A percentile compares a stretch with the other conserved stretches of the same genome.
phyloP scores from a whole-genome alignment of 2,113 vertebrate genomes.

The Galbula dea region DNA sequence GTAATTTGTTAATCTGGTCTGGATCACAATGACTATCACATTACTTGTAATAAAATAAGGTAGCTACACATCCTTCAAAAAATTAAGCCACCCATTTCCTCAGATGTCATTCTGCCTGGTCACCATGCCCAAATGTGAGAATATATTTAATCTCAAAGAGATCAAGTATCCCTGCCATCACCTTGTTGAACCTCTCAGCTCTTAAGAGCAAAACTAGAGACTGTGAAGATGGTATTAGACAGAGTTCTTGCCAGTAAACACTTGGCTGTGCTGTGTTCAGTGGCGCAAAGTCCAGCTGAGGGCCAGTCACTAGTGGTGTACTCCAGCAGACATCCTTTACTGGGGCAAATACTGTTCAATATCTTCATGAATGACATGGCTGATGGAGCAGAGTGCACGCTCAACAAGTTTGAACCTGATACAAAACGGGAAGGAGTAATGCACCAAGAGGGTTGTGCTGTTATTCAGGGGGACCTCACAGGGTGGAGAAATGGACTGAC shows the following conservation, averaged over 20 bases:
- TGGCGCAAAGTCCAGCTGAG: too few relatives aligned
- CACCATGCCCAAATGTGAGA: not conserved
- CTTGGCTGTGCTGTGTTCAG: too few relatives aligned
- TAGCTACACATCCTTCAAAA: not conserved
- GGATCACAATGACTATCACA: not conserved
- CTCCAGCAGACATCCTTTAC: too few relatives aligned
- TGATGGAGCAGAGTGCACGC: too few relatives aligned
- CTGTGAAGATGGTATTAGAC: fast-evolving
- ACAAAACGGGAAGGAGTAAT: too few relatives aligned
- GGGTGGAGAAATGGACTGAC: too few relatives aligned
- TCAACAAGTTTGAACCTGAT: too few relatives aligned
- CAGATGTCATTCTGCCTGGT: not conserved
- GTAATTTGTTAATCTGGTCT: not conserved
- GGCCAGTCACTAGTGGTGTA: too few relatives aligned
- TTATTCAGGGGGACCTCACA: too few relatives aligned
- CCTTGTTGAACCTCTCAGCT: not conserved
- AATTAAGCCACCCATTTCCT: not conserved
- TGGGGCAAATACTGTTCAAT: too few relatives aligned
- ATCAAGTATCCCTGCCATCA: not conserved
- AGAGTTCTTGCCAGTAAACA: not conserved
- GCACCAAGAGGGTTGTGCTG: too few relatives aligned
- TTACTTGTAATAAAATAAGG: not conserved
- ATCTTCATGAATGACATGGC: too few relatives aligned
- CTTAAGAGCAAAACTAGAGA: not conserved
- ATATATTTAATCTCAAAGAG: not conserved